Conservation (phyloP, 2,113 vertebrate genomes). For the Macaca mulatta region DNA sequence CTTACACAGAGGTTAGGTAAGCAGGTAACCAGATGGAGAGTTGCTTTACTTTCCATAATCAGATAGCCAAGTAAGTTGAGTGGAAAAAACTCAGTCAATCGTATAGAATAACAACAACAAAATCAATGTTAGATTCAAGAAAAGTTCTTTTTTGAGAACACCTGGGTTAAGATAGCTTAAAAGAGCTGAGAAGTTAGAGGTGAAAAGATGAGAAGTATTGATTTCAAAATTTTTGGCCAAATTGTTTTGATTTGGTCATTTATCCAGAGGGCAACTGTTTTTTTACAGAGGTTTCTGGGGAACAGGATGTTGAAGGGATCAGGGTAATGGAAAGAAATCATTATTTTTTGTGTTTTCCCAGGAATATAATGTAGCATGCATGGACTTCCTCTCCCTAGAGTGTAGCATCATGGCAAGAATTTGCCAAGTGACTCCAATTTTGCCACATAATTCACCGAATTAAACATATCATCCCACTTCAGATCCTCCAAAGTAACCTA, state of each 20-base stretch:
- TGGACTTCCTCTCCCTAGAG: background rate
- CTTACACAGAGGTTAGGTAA: background rate
- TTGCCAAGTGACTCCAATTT: conserved; percentile 51
- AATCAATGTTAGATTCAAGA: background rate
- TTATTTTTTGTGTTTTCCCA: background rate
- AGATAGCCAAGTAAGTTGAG: conserved; percentile 46
- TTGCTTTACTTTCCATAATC: conserved; percentile 35
- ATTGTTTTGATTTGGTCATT: background rate
- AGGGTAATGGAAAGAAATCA: background rate
- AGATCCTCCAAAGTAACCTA: conserved; percentile 21
- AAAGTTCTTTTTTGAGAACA: background rate
- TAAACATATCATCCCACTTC: conserved; percentile 21
- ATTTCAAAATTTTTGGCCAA: background rate
- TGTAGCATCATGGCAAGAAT: background rate
- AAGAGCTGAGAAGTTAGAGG: background rate
- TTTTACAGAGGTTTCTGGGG: background rate
- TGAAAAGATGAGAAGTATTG: background rate
- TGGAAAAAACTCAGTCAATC: background rate
- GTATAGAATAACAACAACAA: background rate
- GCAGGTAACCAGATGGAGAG: conserved; percentile 9
- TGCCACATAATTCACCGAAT: conserved; percentile 21
- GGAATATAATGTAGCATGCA: background rate
- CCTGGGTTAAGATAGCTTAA: background rate
- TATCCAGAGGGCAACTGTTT: background rate
- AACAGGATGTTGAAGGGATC: background rate